Base-by-base conservation (phyloP, 2,113 vertebrate species). In the Brachionichthys hirsutus region DNA sequence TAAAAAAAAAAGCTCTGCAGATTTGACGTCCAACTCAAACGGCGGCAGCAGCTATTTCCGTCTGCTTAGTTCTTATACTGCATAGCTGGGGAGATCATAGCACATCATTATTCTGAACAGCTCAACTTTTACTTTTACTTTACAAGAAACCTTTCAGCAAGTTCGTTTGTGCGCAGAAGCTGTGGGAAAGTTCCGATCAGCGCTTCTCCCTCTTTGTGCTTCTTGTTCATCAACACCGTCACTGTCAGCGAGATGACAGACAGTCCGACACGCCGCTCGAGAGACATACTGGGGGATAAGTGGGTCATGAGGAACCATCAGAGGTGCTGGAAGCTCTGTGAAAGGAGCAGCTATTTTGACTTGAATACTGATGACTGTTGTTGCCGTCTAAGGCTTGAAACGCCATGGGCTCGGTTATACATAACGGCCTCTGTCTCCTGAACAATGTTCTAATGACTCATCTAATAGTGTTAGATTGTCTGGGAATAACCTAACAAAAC, bases 291-390 rank as follows among this genome's bases (percentile, higher is more conserved):
- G 62, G 70, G 66, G 3, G 47, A 84, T n/a, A 89, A 88, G 62
- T 86, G 81, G 86, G 84, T 85, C 74, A 84, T 67, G 81, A 86
- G 85, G 79, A 87, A 57, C 49, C 64, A 77, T 84, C 81, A 65
- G 85, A 82, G 67, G 75, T 62, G 79, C 77, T 82, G 83, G 85
- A 85, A 83, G 82, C 79, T 67, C 78, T 53, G 76, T 63, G 72
- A 81, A 81, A 85, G 73, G 78, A 84, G 77, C 79, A 80, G 65
- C 73, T 51, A 70, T 64, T 83, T 83, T 69, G 76, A 82, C 75
- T 64, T 60, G 77, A 87, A 86, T 87, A 67, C 81, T 82, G 81
- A 88, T 85, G 74, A 70, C 72, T 2, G 62, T 50, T 70, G 75
- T 71, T 76, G 61, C 38, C 54, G 9, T 77, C 63, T 43, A 60